phyloP scores from a whole-genome alignment of 2,888 invertebrate genomes.

The Torymus auratus region DNA sequence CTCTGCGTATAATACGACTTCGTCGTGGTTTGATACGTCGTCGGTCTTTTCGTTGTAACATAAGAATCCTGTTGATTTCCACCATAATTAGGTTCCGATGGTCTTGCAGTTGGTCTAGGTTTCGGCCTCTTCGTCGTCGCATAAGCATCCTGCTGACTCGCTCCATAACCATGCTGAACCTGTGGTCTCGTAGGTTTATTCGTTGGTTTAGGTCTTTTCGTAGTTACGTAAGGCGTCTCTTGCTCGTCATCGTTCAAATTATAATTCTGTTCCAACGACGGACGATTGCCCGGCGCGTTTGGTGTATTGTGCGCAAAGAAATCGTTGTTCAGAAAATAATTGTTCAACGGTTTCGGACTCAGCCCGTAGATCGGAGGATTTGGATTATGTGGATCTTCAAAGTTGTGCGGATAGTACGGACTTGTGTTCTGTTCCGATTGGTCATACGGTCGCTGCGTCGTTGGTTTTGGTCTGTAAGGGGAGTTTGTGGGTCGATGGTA shows the following conservation, averaged over 20 bases:
- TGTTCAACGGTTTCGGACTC: conserved; percentile 59
- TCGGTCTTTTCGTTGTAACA: too few relatives aligned
- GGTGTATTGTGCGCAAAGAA: conserved; percentile 55
- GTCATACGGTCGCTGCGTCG: neutral
- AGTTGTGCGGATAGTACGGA: conserved; percentile 63
- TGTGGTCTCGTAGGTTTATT: neutral
- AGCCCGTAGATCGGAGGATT: conserved; percentile 69
- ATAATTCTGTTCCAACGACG: neutral
- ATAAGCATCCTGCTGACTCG: conserved; percentile 22
- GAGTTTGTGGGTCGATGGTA: conserved; percentile 24
- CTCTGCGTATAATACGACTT: neutral
- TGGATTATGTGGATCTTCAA: conserved; percentile 68
- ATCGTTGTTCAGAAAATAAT: conserved; percentile 63
- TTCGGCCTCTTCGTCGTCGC: conserved; percentile 34
- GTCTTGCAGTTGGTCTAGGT: conserved; percentile 31
- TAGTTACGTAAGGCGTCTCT: neutral
- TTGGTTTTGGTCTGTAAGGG: neutral
- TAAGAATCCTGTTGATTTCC: too few relatives aligned
- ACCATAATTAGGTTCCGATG: neutral
- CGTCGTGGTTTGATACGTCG: too few relatives aligned
- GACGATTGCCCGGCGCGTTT: conserved; percentile 6
- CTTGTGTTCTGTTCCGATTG: neutral
- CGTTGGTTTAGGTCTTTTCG: neutral
- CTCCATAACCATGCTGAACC: neutral
- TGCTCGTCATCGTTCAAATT: neutral